Percentiles rank a stretch among this genome's conserved stretches.
Conservation (phyloP, 1,140 invertebrate genomes). For the Drosophila takahashii region DNA sequence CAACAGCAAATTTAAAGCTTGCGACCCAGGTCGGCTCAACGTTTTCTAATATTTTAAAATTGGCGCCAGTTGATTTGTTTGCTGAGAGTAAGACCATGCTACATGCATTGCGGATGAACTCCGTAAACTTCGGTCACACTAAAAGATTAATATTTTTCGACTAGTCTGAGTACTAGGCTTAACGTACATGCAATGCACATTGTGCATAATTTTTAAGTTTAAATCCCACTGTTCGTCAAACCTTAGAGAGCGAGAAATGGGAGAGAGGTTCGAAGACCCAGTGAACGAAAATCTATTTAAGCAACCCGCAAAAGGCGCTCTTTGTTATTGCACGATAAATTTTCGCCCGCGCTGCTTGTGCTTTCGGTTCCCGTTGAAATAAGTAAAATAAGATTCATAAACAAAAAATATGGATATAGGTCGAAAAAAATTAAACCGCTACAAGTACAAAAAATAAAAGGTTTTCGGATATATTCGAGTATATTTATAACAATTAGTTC, state of each 20-base stretch:
- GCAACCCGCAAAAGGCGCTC: not conserved
- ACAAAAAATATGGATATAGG: slow-evolving; percentile 21
- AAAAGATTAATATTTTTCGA: too few species aligned
- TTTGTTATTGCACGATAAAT: slow-evolving; percentile 8
- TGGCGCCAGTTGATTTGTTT: too few species aligned
- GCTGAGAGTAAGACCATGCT: too few species aligned
- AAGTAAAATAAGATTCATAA: not conserved
- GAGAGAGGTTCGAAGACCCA: slow-evolving; percentile 5
- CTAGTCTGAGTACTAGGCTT: too few species aligned
- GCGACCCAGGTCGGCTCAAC: too few species aligned
- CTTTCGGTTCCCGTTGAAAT: slow-evolving; percentile 9
- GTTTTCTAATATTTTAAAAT: too few species aligned
- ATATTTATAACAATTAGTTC: slow-evolving; percentile 42
- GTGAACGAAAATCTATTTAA: slow-evolving; percentile 13
- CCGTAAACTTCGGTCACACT: too few species aligned
- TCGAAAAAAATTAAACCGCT: slow-evolving; percentile 5
- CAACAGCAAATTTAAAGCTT: too few species aligned
- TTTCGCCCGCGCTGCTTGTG: slow-evolving; percentile 14
- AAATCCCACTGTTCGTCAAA: not conserved
- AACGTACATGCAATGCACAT: too few species aligned
- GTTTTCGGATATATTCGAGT: not conserved
- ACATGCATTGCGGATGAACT: too few species aligned
- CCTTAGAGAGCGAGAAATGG: not conserved
- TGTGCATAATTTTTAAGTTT: not conserved
- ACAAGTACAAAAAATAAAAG: not conserved